A percentile compares a stretch with the other conserved stretches of the same genome.
Evolutionary conservation across 2,888 invertebrate genomes (phyloP).

Genomic region (Brachylomia viminalis): DNA sequence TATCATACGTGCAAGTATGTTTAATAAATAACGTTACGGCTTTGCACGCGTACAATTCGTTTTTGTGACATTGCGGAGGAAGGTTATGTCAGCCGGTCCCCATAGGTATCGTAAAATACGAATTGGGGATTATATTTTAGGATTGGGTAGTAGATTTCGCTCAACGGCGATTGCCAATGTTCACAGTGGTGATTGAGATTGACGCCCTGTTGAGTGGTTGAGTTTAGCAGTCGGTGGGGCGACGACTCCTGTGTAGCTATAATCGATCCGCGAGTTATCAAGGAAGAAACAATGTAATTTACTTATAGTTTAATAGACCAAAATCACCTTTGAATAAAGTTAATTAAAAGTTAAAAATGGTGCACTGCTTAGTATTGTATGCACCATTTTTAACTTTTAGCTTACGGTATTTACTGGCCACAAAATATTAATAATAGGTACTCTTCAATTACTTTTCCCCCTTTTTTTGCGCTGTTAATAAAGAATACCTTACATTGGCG

Average conservation of each 20-base stretch:
- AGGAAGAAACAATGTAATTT: not conserved
- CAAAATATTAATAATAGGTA: not conserved
- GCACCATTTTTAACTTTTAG: no score
- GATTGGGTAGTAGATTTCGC: slow-evolving; percentile 14
- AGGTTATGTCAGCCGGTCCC: slow-evolving; percentile 48
- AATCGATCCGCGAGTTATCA: not conserved
- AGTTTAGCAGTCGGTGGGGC: not conserved
- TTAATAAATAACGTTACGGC: not conserved
- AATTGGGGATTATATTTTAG: slow-evolving; percentile 15
- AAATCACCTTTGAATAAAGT: not conserved
- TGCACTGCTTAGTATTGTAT: not conserved
- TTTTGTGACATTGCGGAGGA: slow-evolving; percentile 65
- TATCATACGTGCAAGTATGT: slow-evolving; percentile 18
- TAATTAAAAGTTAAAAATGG: not conserved
- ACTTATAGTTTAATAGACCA: not conserved
- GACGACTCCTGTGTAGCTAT: not conserved
- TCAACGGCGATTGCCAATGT: slow-evolving; percentile 11
- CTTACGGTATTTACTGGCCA: not conserved
- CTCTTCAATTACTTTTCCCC: not conserved
- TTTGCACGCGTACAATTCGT: slow-evolving; percentile 33
- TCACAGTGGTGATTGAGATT: slow-evolving; percentile 34
- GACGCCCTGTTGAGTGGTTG: slow-evolving; percentile 29
- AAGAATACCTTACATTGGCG: not conserved
- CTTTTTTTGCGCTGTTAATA: not conserved
- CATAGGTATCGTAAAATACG: slow-evolving; percentile 27